These are phyloP conservation scores for Sciurus niger DNA, from an alignment of 2,113 vertebrate genomes.

Conservation along the genomic window DNA sequence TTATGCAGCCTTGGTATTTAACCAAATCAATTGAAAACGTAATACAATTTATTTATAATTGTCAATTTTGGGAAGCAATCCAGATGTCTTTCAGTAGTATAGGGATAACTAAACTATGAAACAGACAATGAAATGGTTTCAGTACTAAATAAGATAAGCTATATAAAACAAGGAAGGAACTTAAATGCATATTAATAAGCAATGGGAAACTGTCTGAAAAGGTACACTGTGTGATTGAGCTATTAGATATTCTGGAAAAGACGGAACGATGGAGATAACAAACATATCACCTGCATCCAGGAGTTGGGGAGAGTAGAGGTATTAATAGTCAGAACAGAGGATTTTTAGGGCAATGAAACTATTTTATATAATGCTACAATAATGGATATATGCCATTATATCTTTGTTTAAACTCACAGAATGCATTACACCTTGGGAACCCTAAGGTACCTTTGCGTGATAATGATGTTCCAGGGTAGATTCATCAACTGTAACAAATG, in stretches of 20 bases:
- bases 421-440: neutral
- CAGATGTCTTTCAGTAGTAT: neutral
- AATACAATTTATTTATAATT: neutral
- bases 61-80: neutral
- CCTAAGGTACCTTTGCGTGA: neutral
- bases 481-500: neutral
- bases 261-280: neutral
- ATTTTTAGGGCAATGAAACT: neutral
- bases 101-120: neutral
- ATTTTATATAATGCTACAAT: neutral
- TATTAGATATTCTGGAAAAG: neutral
- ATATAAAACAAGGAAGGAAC: neutral
- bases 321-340: neutral
- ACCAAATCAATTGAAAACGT: neutral
- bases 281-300: neutral
- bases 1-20: neutral
- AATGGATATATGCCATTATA: too few species aligned
- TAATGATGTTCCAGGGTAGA: neutral
- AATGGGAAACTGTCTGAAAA: neutral
- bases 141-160: neutral
- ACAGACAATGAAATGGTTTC: neutral
- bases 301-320: neutral
- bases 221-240: neutral
- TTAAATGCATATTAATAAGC: neutral
- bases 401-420: neutral